Percentiles rank a stretch among this genome's conserved stretches.
Evolutionary conservation across 2,113 vertebrate genomes (phyloP).

Genomic region (Nymphicus hollandicus): DNA sequence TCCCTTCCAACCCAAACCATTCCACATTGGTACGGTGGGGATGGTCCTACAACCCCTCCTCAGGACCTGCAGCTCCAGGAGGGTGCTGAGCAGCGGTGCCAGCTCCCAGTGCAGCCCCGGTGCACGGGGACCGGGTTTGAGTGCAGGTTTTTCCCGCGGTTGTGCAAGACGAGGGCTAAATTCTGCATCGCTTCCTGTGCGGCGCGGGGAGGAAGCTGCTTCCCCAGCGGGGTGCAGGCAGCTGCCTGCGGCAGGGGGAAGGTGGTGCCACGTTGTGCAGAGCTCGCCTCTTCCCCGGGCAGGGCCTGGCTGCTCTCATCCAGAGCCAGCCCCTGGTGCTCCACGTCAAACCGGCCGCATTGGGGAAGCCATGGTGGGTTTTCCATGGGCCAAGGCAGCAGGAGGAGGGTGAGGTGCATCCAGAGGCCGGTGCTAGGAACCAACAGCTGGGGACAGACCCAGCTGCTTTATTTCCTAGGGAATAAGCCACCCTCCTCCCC

Average conservation of each 20-base stretch:
- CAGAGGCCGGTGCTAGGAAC: not conserved
- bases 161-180: not conserved
- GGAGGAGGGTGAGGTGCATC: not conserved
- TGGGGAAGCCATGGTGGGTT: not conserved
- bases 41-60: not conserved
- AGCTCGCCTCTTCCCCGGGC: not conserved
- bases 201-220: conserved; percentile 19
- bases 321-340: not conserved
- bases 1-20: not conserved
- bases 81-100: rapidly evolving
- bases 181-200: conserved; percentile 33
- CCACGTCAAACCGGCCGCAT: rapidly evolving
- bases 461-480: not conserved
- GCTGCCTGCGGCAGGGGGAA: rapidly evolving
- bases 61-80: not conserved
- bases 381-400: not conserved
- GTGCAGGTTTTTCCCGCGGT: not conserved
- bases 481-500: not conserved
- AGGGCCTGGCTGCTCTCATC: not conserved
- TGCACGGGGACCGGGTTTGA: not conserved
- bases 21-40: not conserved
- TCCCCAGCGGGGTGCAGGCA: not conserved
- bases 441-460: not conserved
- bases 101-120: not conserved
- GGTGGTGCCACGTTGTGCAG: not conserved